Conservation (phyloP, 2,888 invertebrate genomes). For the Aleiodes alternator region DNA sequence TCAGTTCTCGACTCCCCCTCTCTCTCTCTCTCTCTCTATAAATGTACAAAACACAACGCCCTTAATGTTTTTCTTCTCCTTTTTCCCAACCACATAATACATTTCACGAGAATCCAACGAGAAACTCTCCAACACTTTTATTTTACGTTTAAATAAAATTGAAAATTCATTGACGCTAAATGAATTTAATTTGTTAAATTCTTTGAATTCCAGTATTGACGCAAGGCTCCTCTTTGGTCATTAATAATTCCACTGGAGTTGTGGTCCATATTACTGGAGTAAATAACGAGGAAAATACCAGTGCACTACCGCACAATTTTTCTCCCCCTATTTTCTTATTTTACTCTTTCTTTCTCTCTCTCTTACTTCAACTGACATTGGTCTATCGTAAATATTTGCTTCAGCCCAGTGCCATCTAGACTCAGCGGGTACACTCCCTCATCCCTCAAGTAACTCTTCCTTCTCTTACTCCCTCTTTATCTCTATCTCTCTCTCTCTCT, state of each 20-base stretch:
- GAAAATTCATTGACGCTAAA: constrained; percentile 7
- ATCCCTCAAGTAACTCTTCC: constrained; percentile 15
- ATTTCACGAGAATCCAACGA: not conserved
- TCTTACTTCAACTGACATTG: constrained; percentile 42
- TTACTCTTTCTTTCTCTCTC: constrained; percentile 12
- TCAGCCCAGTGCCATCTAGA: constrained; percentile 51
- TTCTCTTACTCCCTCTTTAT: constrained; percentile 1
- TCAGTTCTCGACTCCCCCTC: constrained; percentile 6
- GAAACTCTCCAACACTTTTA: not conserved
- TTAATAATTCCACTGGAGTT: constrained; percentile 44
- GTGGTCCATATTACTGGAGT: constrained; percentile 63
- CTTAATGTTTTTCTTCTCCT: not conserved
- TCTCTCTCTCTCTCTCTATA: constrained; percentile 16
- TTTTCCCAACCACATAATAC: not conserved
- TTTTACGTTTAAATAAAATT: not conserved
- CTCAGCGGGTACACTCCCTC: constrained; percentile 47
- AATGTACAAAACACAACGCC: not conserved
- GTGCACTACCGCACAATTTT: constrained; percentile 33
- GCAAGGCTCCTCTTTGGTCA: constrained; percentile 14
- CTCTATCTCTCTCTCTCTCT: constrained; percentile 11
- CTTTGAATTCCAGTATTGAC: constrained; percentile 14
- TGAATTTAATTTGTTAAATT: constrained; percentile 9
- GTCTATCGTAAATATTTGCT: constrained; percentile 69
- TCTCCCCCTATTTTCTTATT: not conserved
- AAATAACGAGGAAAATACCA: constrained; percentile 59